Evolutionary conservation across 2,113 vertebrate species (phyloP), one percentile per base, ranked within the genome.

Genomic region (Cromileptes altivelis): DNA sequence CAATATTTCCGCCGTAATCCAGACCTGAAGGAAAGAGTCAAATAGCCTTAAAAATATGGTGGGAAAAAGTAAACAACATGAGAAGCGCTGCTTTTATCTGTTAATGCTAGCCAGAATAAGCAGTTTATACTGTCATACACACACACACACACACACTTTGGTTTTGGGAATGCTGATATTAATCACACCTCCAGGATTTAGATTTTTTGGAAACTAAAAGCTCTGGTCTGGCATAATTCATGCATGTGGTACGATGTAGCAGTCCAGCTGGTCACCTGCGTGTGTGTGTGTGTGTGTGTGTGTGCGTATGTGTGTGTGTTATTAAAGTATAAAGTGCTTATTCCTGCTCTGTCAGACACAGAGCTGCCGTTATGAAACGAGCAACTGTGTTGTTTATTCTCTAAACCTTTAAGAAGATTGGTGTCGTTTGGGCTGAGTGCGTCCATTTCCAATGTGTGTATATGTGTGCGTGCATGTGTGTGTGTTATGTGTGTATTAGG

Each of bases 391-490:
- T 74, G 84, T 92, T 89, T 92, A 84, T 84, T 86, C 88, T 65
- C 67, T 93, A 94, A 95, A 94, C 87, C 90, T 89, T 93, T 93
- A 94, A 94, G 94, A 81, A 93, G 92, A 93, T 93, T 92, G 88
- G 53, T 78, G 85, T 58, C 1, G 72, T 89, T 92, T 79, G 42
- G 87, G 75, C 81, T 8, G n/a, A 85, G 60, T 56, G 33, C n/a
- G 68, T 78, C 61, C 72, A 60, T 89, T 88, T 84, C 40, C 55
- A 53, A 2, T 74, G 61, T 60, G 45, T 85, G 75, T 71, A 56
- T 82, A 64, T 69, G 52, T 82, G 63, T 70, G 78, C 74, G 53
- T 56, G 60, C 55, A 30, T 30, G 79, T 76, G 70, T 82, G 75
- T 55, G 78, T 80, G 73, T 82, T 70, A n/a, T 74, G 75, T 70